Evolutionary conservation across 2,113 vertebrate genomes (phyloP), one percentile per base, ranked within the genome.

Genomic region (Acanthochromis polyacanthus): DNA sequence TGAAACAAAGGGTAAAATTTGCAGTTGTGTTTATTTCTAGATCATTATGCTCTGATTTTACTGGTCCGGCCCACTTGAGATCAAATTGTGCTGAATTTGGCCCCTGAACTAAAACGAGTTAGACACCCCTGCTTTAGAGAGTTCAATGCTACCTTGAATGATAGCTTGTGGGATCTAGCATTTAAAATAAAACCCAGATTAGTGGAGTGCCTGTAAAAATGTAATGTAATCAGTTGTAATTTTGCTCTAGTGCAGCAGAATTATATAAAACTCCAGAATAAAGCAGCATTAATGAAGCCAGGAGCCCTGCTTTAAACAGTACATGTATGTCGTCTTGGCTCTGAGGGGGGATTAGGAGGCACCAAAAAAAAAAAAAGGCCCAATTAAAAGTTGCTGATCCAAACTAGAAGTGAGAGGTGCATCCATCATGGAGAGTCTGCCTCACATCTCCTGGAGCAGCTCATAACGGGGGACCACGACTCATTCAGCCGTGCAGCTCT

Each of bases 341-440:
- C 64, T 46, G 50, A 58, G 22, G 50, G 58, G 46, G 71, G 89
- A 87, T 88, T 85, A 84, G 40, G 60, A 50, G 57, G 75, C 25
- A 79, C 59, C 65, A 60, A 75, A 78, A 84, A 73, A 58, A 78
- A 84, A 58, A 61, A 56, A 36, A 86, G 80, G 50, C 51, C 85
- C 83, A 91, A 91, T 90, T 92, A 90, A 89, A 87, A 91, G 65
- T 60, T 79, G 71, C 84, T 89, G 86, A 91, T 90, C 74, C 80
- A 83, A 89, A 91, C 62, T 45, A 66, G 77, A 91, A 58, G 11
- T 86, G 87, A 90, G 71, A 80, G 87, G 84, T 90, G 82, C 85
- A 77, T 80, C 82, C 83, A 87, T 88, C 83, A 75, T 36, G 0
- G 11, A 63, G 61, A 80, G 74, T 23, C 78, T 8, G 57, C 63